Conservation (phyloP, 2,113 vertebrate genomes). For the Ibidorhyncha struthersii region DNA sequence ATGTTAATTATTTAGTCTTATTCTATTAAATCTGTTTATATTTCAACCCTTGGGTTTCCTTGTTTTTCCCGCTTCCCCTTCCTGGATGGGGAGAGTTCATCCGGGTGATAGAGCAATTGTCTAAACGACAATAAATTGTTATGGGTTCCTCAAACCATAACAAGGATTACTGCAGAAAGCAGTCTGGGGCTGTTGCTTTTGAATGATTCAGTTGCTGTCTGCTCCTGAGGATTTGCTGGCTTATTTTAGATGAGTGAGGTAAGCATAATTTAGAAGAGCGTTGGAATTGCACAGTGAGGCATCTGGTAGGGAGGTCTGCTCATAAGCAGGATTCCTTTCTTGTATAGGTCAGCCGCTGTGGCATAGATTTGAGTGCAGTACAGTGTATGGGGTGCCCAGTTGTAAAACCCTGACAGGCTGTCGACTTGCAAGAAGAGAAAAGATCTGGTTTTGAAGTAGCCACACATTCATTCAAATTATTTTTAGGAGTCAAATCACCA, state of each 20-base stretch:
- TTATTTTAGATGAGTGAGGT: background rate
- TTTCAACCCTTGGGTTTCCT: too few relatives aligned
- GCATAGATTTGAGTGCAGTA: background rate
- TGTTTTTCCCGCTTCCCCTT: too few relatives aligned
- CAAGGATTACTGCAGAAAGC: background rate
- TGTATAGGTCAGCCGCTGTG: background rate
- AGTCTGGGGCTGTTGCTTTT: background rate
- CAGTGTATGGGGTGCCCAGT: background rate
- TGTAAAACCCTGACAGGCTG: background rate
- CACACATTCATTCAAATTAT: background rate
- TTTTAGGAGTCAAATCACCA: background rate
- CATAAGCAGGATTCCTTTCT: background rate
- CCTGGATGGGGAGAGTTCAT: too few relatives aligned
- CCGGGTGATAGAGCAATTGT: too few relatives aligned
- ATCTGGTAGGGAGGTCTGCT: background rate
- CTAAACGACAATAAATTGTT: too few relatives aligned
- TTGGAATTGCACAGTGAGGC: accelerated
- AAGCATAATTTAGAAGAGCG: background rate
- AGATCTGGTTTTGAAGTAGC: background rate
- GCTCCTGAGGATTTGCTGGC: background rate
- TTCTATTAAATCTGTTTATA: too few relatives aligned
- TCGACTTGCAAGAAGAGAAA: background rate
- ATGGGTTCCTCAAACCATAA: too few relatives aligned
- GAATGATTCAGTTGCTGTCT: background rate
- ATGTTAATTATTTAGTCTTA: too few relatives aligned